These are phyloP conservation scores for Ectemnius cavifrons DNA, from an alignment of 2,888 invertebrate genomes.

Conservation along the genomic window DNA sequence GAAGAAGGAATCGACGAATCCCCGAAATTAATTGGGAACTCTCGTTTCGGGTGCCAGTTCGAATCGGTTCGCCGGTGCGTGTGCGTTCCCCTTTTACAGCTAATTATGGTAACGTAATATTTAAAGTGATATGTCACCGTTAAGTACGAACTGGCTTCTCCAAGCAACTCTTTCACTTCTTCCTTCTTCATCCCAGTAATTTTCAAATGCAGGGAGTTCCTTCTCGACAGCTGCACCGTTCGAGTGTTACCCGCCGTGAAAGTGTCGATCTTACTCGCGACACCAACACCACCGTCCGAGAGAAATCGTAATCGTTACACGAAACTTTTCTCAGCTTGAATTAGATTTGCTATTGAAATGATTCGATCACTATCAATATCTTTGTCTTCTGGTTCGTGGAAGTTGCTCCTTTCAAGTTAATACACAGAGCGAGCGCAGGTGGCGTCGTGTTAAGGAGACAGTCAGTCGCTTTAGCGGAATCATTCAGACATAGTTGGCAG, in stretches of 20 bases:
- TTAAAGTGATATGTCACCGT: conserved; percentile 5
- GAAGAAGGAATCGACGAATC: neutral
- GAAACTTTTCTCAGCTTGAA: conserved; percentile 18
- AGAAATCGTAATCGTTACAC: conserved; percentile 55
- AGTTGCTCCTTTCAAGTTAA: no score
- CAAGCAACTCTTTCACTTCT: neutral
- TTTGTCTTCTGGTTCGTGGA: no score
- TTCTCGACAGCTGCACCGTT: conserved; percentile 44
- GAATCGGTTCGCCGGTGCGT: neutral
- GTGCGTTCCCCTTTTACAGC: neutral
- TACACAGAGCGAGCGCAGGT: no score
- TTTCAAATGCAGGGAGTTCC: conserved; percentile 49
- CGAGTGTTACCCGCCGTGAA: conserved; percentile 42
- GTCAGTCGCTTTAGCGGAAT: no score
- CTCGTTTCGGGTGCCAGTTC: neutral
- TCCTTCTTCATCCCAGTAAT: conserved; percentile 32
- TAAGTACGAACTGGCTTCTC: neutral
- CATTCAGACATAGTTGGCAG: no score
- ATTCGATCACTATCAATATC: no score
- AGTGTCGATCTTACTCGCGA: conserved; percentile 59
- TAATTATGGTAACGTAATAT: conserved; percentile 8
- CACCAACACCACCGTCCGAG: conserved; percentile 30
- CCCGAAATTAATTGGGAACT: neutral
- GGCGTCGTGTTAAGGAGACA: no score
- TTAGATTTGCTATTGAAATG: no score